Percentiles rank a stretch among this genome's conserved stretches.
Conservation (phyloP, 2,797 vertebrate species). For the Onychomys torridus region DNA sequence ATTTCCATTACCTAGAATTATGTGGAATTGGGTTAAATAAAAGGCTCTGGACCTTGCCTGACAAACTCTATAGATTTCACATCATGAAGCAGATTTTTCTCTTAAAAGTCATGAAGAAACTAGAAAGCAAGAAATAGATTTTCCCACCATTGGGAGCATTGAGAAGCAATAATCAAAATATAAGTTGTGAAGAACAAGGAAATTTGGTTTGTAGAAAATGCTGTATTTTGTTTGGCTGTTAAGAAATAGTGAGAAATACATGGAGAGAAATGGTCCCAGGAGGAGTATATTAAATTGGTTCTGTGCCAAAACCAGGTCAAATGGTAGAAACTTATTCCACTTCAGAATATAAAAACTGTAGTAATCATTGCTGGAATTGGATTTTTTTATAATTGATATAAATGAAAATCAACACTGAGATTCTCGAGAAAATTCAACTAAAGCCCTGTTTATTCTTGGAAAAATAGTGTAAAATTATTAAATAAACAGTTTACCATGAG, state of each 20-base stretch:
- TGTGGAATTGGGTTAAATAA: neutral
- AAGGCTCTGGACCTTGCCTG: neutral
- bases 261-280: neutral
- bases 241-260: neutral
- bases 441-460: neutral
- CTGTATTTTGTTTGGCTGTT: neutral
- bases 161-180: neutral
- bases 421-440: neutral
- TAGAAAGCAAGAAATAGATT: neutral
- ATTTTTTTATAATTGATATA: neutral
- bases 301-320: neutral
- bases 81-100: neutral
- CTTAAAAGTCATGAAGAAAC: neutral
- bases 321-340: neutral
- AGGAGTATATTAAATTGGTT: neutral
- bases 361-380: neutral
- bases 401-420: neutral
- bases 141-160: neutral
- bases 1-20: constrained; percentile 5
- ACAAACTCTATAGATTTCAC: neutral
- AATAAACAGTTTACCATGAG: neutral
- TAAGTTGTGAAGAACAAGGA: neutral
- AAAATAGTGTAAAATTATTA: neutral
- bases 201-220: neutral
- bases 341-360: neutral